Evolutionary conservation across 2,888 invertebrate species (phyloP).

Genomic region (Mycalesis mineus): DNA sequence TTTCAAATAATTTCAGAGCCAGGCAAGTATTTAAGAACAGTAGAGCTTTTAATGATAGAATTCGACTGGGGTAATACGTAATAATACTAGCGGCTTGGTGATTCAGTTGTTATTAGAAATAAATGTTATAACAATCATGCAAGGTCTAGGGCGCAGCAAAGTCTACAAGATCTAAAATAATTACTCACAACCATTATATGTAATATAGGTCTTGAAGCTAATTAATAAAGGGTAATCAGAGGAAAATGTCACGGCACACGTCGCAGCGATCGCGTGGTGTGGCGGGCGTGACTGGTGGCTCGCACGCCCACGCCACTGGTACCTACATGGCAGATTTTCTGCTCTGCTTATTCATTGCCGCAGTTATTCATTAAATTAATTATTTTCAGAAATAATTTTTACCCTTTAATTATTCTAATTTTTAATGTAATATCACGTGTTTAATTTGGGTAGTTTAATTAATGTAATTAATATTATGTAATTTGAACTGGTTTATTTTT

Average conservation of each 20-base stretch:
- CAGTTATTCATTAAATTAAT: neutral
- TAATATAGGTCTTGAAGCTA: conserved; percentile 3
- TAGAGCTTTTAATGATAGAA: no score
- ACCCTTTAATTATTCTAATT: neutral
- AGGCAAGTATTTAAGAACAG: no score
- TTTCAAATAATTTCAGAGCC: no score
- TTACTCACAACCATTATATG: neutral
- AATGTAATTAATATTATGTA: no score
- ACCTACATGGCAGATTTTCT: conserved; percentile 3
- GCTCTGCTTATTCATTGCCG: neutral
- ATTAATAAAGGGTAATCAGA: neutral
- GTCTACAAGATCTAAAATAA: neutral
- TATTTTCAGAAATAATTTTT: neutral
- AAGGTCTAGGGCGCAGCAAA: neutral
- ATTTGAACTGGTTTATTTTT: no score
- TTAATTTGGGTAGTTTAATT: no score
- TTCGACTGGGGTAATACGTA: no score
- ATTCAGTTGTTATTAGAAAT: no score
- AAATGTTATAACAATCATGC: neutral
- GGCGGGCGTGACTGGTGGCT: neutral
- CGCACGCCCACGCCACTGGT: neutral
- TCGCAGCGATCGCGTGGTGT: neutral
- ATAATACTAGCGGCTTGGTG: no score
- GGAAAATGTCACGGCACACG: conserved; percentile 10
- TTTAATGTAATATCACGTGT: no score